Percentiles rank a stretch among this genome's conserved stretches.
phyloP scores from a whole-genome alignment of 1,140 invertebrate genomes.

The Bactericera cockerelli region DNA sequence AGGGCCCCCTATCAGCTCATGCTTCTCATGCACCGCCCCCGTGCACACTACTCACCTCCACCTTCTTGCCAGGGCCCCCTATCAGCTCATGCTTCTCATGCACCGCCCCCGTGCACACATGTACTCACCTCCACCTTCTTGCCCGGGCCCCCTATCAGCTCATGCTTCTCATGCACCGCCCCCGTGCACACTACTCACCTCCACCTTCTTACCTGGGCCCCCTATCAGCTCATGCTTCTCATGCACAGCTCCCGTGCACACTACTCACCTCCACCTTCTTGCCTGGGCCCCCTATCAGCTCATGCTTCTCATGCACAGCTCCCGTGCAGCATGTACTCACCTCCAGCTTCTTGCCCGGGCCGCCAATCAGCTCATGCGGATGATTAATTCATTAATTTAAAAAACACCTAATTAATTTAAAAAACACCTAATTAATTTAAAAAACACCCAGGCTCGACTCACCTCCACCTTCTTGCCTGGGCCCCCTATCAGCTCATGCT shows the following conservation, averaged over 20 bases:
- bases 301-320: constrained; percentile 55
- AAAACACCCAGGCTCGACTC: too few relatives aligned
- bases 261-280: constrained; percentile 42
- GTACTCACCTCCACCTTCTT: constrained; percentile 42
- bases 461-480: constrained; percentile 43
- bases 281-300: constrained; percentile 46
- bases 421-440: too few relatives aligned
- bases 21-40: constrained; percentile 56
- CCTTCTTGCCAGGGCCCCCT: too few relatives aligned
- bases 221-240: constrained; percentile 54
- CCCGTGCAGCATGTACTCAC: constrained; percentile 57
- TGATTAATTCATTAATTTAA: too few relatives aligned
- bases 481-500: constrained; percentile 52
- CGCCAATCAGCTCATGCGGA: constrained; percentile 50
- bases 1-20: constrained; percentile 47
- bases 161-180: constrained; percentile 55
- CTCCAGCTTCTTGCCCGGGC: constrained; percentile 45
- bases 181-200: constrained; percentile 50
- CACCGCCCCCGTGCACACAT: too few relatives aligned
- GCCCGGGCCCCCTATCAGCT: constrained; percentile 46
- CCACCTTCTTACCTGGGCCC: constrained; percentile 44
- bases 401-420: too few relatives aligned
- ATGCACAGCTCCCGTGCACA: constrained; percentile 61
- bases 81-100: too few relatives aligned
- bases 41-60: constrained; percentile 44